Conservation (phyloP, 2,888 invertebrate genomes). For the Lycia hirtaria region DNA sequence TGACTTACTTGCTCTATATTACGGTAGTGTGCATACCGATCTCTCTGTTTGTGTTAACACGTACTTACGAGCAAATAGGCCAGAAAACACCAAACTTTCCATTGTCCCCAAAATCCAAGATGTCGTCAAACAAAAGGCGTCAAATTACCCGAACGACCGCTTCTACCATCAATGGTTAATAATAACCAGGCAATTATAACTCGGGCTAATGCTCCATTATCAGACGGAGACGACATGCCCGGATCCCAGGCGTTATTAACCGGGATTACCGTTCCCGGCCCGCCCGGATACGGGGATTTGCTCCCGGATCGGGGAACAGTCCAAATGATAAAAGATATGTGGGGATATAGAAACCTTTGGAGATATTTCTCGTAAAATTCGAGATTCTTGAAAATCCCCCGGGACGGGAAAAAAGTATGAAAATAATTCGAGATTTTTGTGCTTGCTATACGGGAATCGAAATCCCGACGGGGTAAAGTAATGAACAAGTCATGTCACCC, state of each 20-base stretch:
- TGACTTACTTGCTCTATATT: neutral
- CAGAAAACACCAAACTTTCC: constrained; percentile 28
- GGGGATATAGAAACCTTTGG: constrained; percentile 38
- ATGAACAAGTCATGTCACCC: constrained; percentile 55
- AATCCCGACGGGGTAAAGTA: constrained; percentile 49
- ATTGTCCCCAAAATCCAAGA: constrained; percentile 29
- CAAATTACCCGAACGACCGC: constrained; percentile 48
- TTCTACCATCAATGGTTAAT: constrained; percentile 59
- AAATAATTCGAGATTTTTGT: constrained; percentile 26
- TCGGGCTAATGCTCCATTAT: constrained; percentile 76
- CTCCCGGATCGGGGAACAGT: constrained; percentile 76
- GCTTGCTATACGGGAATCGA: constrained; percentile 14
- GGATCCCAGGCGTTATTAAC: constrained; percentile 78
- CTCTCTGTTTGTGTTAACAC: neutral
- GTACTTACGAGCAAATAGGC: constrained; percentile 16
- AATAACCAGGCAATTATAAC: constrained; percentile 77
- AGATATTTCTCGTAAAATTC: constrained; percentile 34
- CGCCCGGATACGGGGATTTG: constrained; percentile 82
- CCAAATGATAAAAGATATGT: constrained; percentile 82
- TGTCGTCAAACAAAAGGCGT: constrained; percentile 44
- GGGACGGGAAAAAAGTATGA: constrained; percentile 31
- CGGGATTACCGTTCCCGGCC: constrained; percentile 81
- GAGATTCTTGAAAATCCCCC: constrained; percentile 27
- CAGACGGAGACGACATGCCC: constrained; percentile 48
- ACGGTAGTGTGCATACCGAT: neutral